phyloP scores from a whole-genome alignment of 2,797 vertebrate genomes.

The Arctocebus calabarensis region DNA sequence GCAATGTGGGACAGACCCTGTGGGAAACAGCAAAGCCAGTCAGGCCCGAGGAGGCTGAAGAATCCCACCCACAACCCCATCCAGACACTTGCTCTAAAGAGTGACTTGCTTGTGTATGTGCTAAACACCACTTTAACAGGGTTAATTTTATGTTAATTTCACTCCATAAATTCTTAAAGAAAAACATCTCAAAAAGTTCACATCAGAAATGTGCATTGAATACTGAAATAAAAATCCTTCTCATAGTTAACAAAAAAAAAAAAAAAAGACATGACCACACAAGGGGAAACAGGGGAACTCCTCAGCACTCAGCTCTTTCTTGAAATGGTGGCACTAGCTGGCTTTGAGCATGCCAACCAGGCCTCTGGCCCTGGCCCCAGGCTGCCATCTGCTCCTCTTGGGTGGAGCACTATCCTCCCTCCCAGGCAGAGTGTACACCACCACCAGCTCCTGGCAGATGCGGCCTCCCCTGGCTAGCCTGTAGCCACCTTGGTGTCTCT shows the following conservation, averaged over 20 bases:
- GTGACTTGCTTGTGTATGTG: neutral
- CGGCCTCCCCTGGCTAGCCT: neutral
- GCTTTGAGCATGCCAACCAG: neutral
- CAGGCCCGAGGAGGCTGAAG: neutral
- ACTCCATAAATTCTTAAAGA: neutral
- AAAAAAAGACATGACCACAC: neutral
- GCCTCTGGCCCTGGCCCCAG: neutral
- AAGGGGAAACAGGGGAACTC: neutral
- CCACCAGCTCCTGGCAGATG: neutral
- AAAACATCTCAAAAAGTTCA: slow-evolving; percentile 22
- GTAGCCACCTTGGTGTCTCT: neutral
- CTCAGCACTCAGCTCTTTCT: neutral
- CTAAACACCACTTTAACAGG: neutral
- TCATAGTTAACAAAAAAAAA: neutral
- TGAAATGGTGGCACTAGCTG: neutral
- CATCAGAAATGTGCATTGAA: slow-evolving; percentile 12
- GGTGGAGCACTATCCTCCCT: neutral
- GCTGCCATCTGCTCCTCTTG: neutral
- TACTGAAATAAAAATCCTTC: neutral
- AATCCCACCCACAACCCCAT: neutral
- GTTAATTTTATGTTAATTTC: neutral
- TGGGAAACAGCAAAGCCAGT: slow-evolving; percentile 8
- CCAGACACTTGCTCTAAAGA: neutral
- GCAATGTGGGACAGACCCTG: slow-evolving; percentile 80
- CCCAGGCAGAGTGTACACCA: neutral